phyloP scores from a whole-genome alignment of 2,797 vertebrate species.

The Astyanax mexicanus region DNA sequence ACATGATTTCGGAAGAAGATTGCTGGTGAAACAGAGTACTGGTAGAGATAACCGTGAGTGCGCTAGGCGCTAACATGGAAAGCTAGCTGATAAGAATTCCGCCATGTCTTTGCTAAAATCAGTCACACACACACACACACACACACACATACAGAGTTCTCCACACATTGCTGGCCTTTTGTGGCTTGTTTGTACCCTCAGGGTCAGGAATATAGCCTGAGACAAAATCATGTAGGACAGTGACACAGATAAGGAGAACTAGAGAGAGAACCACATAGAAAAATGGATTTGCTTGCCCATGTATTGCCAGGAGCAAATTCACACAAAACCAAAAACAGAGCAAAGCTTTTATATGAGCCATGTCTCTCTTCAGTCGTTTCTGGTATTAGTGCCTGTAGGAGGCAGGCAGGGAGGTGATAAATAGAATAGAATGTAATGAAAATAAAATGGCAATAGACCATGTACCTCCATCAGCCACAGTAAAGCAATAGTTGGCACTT shows the following conservation, averaged over 20 bases:
- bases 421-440: background rate
- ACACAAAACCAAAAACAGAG: background rate
- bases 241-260: constrained; percentile 39
- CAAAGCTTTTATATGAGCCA: background rate
- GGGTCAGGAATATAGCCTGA: constrained; percentile 65
- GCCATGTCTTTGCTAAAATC: background rate
- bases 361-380: background rate
- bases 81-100: background rate
- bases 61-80: background rate
- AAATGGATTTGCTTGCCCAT: constrained; percentile 24
- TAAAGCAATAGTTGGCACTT: background rate
- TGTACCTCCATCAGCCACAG: too few relatives aligned
- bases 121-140: background rate
- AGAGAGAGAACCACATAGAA: constrained; percentile 24
- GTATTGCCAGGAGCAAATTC: background rate
- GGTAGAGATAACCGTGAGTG: background rate
- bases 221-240: constrained; percentile 60
- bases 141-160: too few relatives aligned
- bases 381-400: background rate
- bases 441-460: too few relatives aligned
- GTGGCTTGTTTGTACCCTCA: constrained; percentile 10
- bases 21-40: constrained; percentile 7
- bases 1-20: background rate
- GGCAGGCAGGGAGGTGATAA: background rate
- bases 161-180: constrained; percentile 17